A percentile compares a stretch with the other conserved stretches of the same genome.
phyloP scores from a whole-genome alignment of 2,113 vertebrate genomes.

The Herpetotheres cachinnans region DNA sequence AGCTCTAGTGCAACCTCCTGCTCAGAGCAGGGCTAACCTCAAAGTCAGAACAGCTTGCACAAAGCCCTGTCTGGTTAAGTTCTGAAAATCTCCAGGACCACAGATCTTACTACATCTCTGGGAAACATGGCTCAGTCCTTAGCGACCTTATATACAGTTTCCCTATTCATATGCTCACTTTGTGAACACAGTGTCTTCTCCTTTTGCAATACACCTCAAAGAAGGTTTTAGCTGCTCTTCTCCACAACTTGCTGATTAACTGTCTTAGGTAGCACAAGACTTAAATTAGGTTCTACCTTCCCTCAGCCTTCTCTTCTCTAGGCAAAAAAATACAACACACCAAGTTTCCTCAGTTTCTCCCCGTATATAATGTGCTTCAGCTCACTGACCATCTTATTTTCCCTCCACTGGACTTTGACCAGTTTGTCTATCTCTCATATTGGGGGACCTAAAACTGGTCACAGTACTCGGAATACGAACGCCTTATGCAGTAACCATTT shows the following conservation, averaged over 20 bases:
- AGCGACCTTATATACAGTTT: not conserved
- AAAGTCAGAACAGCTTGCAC: not conserved
- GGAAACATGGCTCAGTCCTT: not conserved
- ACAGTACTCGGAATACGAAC: not conserved
- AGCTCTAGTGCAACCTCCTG: not conserved
- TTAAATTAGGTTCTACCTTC: not conserved
- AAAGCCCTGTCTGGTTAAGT: not conserved
- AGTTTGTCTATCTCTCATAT: not conserved
- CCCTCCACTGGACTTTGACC: not conserved
- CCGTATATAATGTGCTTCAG: not conserved
- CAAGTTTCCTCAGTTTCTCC: not conserved
- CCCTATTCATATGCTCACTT: not conserved
- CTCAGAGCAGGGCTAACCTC: not conserved
- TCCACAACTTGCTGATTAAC: not conserved
- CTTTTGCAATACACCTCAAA: not conserved
- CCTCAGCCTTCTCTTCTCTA: not conserved
- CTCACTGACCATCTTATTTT: not conserved
- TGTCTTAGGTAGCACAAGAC: not conserved
- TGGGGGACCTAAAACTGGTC: not conserved
- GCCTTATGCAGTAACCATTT: not conserved
- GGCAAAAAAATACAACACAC: not conserved
- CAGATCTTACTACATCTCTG: not conserved
- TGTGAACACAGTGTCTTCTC: not conserved
- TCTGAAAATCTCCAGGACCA: not conserved
- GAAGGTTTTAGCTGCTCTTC: not conserved